A percentile compares a stretch with the other conserved stretches of the same genome.
Conservation (phyloP, 2,797 vertebrate species). For the Sebastes trivittatus region DNA sequence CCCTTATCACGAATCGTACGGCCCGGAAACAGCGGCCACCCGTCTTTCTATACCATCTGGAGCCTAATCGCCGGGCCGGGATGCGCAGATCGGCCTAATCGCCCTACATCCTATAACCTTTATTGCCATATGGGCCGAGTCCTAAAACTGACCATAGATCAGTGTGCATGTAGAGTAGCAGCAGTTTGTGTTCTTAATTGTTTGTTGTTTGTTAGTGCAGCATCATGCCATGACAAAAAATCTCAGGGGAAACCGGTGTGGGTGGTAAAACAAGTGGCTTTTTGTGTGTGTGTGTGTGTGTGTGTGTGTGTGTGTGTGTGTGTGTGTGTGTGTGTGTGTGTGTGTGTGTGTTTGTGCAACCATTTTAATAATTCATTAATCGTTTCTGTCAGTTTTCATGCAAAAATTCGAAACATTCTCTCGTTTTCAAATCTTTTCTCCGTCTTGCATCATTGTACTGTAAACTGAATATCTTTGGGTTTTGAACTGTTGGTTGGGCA, state of each 20-base stretch:
- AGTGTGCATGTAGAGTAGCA: slow-evolving; percentile 25
- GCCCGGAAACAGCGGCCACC: slow-evolving; percentile 31
- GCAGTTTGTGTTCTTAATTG: slow-evolving; percentile 39
- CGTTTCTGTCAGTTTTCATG: neutral
- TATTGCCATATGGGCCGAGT: slow-evolving; percentile 50
- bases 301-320: neutral
- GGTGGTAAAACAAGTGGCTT: neutral
- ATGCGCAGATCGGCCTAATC: slow-evolving; percentile 49
- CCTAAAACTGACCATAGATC: slow-evolving; percentile 52
- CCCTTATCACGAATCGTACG: slow-evolving; percentile 53
- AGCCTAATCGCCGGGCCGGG: slow-evolving; percentile 43
- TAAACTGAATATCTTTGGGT: neutral
- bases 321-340: neutral
- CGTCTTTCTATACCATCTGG: slow-evolving; percentile 56
- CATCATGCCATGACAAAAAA: slow-evolving; percentile 27
- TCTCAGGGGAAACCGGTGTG: neutral
- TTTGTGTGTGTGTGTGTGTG: too few species aligned
- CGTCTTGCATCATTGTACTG: neutral
- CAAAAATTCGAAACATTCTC: neutral
- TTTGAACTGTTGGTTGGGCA: neutral
- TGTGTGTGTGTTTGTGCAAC: neutral
- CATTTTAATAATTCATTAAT: neutral
- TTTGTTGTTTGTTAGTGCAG: slow-evolving; percentile 24
- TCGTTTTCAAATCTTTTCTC: neutral
- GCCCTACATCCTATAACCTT: slow-evolving; percentile 39